phyloP scores from a whole-genome alignment of 2,797 vertebrate species.

The Fistularia commersonii region DNA sequence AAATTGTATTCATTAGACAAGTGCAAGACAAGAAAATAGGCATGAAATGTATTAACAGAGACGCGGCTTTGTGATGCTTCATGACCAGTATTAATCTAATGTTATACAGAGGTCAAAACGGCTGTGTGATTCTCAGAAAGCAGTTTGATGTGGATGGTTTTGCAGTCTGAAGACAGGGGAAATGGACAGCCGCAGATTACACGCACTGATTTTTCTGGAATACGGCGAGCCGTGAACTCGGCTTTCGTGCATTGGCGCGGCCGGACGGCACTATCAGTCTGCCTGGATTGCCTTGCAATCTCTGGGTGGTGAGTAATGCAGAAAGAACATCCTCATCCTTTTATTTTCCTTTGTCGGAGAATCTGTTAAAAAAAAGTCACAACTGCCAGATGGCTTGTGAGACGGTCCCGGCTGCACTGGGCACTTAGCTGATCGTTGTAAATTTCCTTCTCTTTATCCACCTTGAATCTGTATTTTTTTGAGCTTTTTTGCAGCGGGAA shows the following conservation, averaged over 20 bases:
- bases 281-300: background rate
- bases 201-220: background rate
- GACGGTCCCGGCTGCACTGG: conserved; percentile 13
- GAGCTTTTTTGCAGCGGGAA: conserved; percentile 11
- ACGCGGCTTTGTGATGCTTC: too few relatives aligned
- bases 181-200: too few relatives aligned
- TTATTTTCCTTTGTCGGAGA: background rate
- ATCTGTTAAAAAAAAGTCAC: conserved; percentile 28
- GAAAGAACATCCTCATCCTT: conserved; percentile 3
- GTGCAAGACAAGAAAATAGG: too few relatives aligned
- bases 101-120: too few relatives aligned
- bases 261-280: background rate
- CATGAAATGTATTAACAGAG: too few relatives aligned
- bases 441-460: conserved; percentile 7
- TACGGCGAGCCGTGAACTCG: conserved; percentile 2
- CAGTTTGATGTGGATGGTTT: background rate
- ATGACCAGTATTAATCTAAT: too few relatives aligned
- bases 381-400: conserved; percentile 36
- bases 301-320: conserved; percentile 13
- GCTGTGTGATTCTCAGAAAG: too few relatives aligned
- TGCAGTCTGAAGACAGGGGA: too few relatives aligned
- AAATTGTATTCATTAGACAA: too few relatives aligned
- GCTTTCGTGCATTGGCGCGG: background rate
- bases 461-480: conserved; percentile 5
- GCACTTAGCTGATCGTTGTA: conserved; percentile 23